These are phyloP conservation scores for Nerophis lumbriciformis DNA, from an alignment of 2,113 vertebrate genomes.

Conservation along the genomic window DNA sequence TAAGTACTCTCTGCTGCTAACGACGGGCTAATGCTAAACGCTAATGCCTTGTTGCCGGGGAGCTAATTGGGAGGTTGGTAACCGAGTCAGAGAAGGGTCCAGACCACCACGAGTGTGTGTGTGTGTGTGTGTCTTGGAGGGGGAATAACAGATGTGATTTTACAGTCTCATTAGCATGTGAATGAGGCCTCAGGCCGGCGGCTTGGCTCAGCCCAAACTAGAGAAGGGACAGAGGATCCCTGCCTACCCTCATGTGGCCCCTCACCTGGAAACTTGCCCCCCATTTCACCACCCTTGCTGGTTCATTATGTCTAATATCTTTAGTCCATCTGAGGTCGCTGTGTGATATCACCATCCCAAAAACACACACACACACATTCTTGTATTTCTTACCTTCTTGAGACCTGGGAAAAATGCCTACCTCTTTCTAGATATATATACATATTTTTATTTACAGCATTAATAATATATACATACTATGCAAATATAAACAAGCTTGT, in stretches of 20 bases:
- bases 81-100: slow-evolving; percentile 77
- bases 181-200: slow-evolving; percentile 87
- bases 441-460: too few species aligned
- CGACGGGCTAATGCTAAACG: not conserved
- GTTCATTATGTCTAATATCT: slow-evolving; percentile 87
- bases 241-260: slow-evolving; percentile 56
- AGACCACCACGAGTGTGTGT: slow-evolving; percentile 89
- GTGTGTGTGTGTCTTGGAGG: slow-evolving; percentile 25
- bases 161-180: slow-evolving; percentile 99
- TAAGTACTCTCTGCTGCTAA: not conserved
- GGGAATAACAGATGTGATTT: slow-evolving; percentile 97
- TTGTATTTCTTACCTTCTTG: too few species aligned
- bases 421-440: too few species aligned
- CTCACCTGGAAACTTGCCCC: slow-evolving; percentile 80
- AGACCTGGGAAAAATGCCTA: too few species aligned
- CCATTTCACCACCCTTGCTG: slow-evolving; percentile 1
- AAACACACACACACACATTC: slow-evolving; percentile 67
- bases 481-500: too few species aligned
- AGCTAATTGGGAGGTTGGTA: slow-evolving; percentile 71
- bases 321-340: slow-evolving; percentile 92
- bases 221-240: slow-evolving; percentile 40
- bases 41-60: slow-evolving; percentile 20
- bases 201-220: slow-evolving; percentile 72
- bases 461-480: too few species aligned
- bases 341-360: slow-evolving; percentile 79